Base-by-base conservation (phyloP, 2,888 invertebrate species). In the Cetonia aurata region DNA sequence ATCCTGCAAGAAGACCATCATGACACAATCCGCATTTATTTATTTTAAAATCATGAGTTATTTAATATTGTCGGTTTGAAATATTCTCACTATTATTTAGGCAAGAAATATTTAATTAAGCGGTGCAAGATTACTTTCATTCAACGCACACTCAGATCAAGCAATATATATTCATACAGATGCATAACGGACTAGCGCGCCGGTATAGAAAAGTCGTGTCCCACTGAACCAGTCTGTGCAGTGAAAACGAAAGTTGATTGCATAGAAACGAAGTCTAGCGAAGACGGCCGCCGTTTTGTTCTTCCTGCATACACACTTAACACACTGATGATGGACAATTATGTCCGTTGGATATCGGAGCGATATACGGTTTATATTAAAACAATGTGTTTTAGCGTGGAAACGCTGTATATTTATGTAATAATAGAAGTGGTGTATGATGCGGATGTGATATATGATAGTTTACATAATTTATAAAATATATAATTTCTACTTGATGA, bases 211-310 rank as follows among this genome's bases (percentile, higher is more conserved):
- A 75, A 71, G 67, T 66, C 72, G 69, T 74, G 77, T 76, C 75
- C 77, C 73, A 76, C 73, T 77, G 76, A 76, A 76, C 77, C 77
- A 77, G 76, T 75, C 77, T 66, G 70, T 72, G 69, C 44, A 75
- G 75, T 75, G 74, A 76, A 77, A 77, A 75, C 68, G 77, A 77
- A 77, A 77, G 77, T 77, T 67, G 72, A 67, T 67, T 59, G 65
- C 69, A 66, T 68, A 55, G 31, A 67, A 41, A 41, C 42, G 57
- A 57, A 59, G 65, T 62, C 69, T 56, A 53, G 69, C 56, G 62
- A 62, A 71, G 60, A 68, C 68, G 44, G 44, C 31, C 62, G 59
- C 46, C 67, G 70, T 33, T 71, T 57, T 56, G 68, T 71, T 73
- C 71, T 70, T 73, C 71, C 73, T 71, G 70, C 69, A 71, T 72